Base-by-base conservation (phyloP, 2,113 vertebrate genomes). In the Acanthisitta chloris region DNA sequence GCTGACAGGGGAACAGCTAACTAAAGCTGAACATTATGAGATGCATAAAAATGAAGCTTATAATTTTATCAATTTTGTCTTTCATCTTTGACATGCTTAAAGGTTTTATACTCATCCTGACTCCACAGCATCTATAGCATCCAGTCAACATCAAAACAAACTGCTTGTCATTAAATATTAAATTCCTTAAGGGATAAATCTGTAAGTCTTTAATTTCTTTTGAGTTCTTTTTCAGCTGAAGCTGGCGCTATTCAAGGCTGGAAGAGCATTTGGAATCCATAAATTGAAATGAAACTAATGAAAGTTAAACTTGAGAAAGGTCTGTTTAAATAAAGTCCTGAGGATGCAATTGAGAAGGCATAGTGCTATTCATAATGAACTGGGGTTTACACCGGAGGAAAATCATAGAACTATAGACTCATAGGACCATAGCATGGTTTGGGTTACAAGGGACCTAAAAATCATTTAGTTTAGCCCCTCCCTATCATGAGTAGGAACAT, bases 81-180 rank as follows among this genome's bases (percentile, higher is more conserved):
- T 92, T 92, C 57, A 67, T 88, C 49, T 88, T 66, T 59, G 29
- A 86, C 3, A 12, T 0, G 0, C 57, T 88, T 86, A 82, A 91
- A 82, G 52, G 23, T 85, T 90, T 92, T 59, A 54, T 82, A 91
- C 95, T 90, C 62, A 92, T 71, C 51, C 48, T 64, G 46, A 76
- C 25, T 71, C 25, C 43, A n/a, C 1, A 3, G 23, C 79, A 90
- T 49, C 42, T 74, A 25, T 76, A 86, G 62, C 38, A 86, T 55
- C 25, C 51, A 91, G 43, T 54, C 70, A 88, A 74, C 71, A 86
- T 92, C 66, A 92, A 92, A 90, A 90, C 33, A 85, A 86, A 46
- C 70, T 74, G 36, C 38, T 82, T 86, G 34, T 79, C 46, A 67
- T 94, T 82, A 94, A 81, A 95, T 89, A 94, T 80, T 82, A 79